phyloP scores from a whole-genome alignment of 2,797 vertebrate species.

The Salarias fasciatus region DNA sequence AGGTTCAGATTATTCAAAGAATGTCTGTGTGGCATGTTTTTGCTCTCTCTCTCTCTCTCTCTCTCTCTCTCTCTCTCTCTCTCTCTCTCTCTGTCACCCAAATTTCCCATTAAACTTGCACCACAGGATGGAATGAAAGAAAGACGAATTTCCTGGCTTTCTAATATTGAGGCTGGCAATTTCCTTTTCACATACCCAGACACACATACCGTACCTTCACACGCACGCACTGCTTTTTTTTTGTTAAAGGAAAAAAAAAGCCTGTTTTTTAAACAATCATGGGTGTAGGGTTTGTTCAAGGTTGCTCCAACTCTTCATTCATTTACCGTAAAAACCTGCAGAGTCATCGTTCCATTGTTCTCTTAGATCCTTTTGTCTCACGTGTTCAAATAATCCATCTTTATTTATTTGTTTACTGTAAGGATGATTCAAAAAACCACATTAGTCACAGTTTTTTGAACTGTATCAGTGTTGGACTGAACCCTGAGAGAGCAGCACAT shows the following conservation, averaged over 20 bases:
- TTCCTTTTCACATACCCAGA: constrained; percentile 52
- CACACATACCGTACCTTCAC: constrained; percentile 12
- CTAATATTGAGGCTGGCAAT: constrained; percentile 52
- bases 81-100: constrained; percentile 7
- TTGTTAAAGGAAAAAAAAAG: too few relatives aligned
- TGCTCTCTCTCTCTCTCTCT: constrained; percentile 1
- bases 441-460: too few relatives aligned
- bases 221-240: constrained; percentile 1
- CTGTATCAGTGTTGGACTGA: not conserved
- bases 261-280: constrained; percentile 55
- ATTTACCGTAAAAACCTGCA: constrained; percentile 36
- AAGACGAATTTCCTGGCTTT: constrained; percentile 72
- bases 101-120: constrained; percentile 48
- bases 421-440: too few relatives aligned
- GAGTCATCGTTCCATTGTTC: too few relatives aligned
- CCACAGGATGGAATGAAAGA: constrained; percentile 59
- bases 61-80: constrained; percentile 1
- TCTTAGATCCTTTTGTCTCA: too few relatives aligned
- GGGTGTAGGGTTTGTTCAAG: constrained; percentile 48
- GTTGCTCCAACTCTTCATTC: constrained; percentile 38
- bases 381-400: not conserved
- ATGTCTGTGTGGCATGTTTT: constrained; percentile 44
- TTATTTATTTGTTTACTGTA: not conserved
- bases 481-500: not conserved
- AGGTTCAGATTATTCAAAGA: constrained; percentile 68